Evolutionary conservation across 2,113 vertebrate genomes (phyloP), one percentile per base, ranked within the genome.

Genomic region (Podarcis muralis): DNA sequence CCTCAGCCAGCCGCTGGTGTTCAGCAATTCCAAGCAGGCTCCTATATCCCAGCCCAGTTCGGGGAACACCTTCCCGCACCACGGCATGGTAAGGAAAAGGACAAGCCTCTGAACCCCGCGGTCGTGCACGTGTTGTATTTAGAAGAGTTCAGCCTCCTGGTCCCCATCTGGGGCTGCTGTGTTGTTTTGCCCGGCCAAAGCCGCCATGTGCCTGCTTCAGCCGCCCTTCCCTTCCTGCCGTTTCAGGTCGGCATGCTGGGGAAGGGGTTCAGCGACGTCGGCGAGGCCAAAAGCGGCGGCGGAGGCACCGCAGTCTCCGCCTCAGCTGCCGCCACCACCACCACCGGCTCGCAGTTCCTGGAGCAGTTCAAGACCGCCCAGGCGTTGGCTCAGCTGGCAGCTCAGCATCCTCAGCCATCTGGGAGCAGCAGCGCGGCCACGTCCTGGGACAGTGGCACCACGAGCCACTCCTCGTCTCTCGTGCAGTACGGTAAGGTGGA

Each of bases 331-430:
- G 97, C 90, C 91, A 96, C 97, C 86, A 98, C 97, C 20, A 98
- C 98, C 86, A 99, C 98, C 2, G 98, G 98, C 4, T 99, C 98
- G 0, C 99, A 99, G 96, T 99, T 99, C 96, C 96, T 99, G 96
- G 98, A 99, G 97, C 99, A 99, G 95, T 99, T 99, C 95, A 99
- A 99, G 97, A 99, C 98, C 0, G 98, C 98, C 12, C 98, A 99
- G 96, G 98, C 99, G 0, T 94, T 99, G 96, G 98, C 99, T 48
- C 99, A 99, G 96, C 93, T 99, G 95, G 98, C 98, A 4, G 98
- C 98, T 71, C 99, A 99, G 96, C 98, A 99, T 93, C 97, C 98
- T 87, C 97, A 98, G 53, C 96, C 98, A 6, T 96, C 92, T 27
- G 96, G 98, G 66, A 94, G 95, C 90, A 94, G 93, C 86, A 94